Base-by-base conservation (phyloP, 2,888 invertebrate genomes). In the Watsonalla cultraria region DNA sequence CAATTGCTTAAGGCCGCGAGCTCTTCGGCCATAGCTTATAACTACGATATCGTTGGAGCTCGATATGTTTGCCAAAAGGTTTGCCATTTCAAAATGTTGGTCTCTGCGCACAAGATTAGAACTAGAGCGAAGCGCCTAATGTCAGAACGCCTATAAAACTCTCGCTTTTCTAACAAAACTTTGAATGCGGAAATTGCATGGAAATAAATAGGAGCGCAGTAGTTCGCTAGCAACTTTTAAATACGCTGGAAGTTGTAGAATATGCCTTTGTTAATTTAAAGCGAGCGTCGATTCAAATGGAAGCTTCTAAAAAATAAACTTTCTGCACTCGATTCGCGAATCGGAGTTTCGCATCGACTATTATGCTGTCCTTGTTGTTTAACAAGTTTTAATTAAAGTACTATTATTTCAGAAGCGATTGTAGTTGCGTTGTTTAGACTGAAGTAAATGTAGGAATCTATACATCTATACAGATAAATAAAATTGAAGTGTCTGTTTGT, bases 261-360 rank as follows among this genome's bases (percentile, higher is more conserved):
- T 77, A 78, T 67, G 74, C 82, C 70, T 85, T 87, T 88, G 85
- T 87, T 84, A 82, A 81, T 82, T 81, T 76, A 75, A 81, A 80
- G 68, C 76, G 72, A 75, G 70, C 70, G 75, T 66, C 67, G 66
- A 76, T 78, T 70, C 61, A 64, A 70, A 70, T 73, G 70, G 64
- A 69, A 71, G 70, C 71, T 66, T 64, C 59, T 70, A 70, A 75
- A 78, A 81, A 80, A 74, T 72, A 73, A 77, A 72, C 62, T 67
- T 56, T 35, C 37, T 37, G 49, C 35, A 48, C 37, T 48, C 37
- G 8, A 48, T 35, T 46, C 56, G 63, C 64, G 64, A 70, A 71
- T 70, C 71, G 66, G 67, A 73, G 68, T 70, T 70, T 66, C 63
- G 55, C 58, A 55, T 46, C 53, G 55, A 51, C 50, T 56, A 57